These are phyloP conservation scores for Lepetodrilus schrolli DNA, from an alignment of 2,888 invertebrate species.

Conservation along the genomic window DNA sequence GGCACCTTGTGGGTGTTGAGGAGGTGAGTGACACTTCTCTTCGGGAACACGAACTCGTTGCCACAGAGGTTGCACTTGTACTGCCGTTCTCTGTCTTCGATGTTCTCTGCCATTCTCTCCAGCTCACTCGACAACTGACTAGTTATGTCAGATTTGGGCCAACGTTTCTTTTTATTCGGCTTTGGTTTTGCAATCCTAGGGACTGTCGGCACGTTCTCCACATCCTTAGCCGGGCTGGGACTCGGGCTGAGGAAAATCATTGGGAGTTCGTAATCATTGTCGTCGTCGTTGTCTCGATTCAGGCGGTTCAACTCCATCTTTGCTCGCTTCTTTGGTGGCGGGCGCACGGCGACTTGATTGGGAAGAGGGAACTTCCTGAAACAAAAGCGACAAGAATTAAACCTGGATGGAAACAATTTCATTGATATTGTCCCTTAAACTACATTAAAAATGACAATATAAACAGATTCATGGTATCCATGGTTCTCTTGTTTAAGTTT, in stretches of 20 bases:
- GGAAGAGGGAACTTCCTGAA: conserved; percentile 44
- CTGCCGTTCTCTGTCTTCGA: conserved; percentile 42
- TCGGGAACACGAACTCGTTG: conserved; percentile 61
- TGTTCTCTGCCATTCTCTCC: conserved; percentile 37
- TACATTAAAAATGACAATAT: too few relatives aligned
- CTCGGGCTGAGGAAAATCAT: conserved; percentile 6
- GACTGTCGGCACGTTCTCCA: not conserved
- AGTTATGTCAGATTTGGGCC: conserved; percentile 35
- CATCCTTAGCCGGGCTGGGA: not conserved
- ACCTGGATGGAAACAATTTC: too few relatives aligned
- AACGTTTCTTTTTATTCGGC: conserved; percentile 19
- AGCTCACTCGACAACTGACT: conserved; percentile 31
- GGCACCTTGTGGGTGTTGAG: conserved; percentile 56
- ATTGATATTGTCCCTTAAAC: too few relatives aligned
- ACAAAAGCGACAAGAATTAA: too few relatives aligned
- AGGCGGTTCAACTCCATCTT: conserved; percentile 60
- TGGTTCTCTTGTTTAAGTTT: too few relatives aligned
- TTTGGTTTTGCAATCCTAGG: not conserved
- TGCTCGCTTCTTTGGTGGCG: conserved; percentile 67
- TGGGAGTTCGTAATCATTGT: conserved; percentile 27
- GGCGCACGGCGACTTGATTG: conserved; percentile 50
- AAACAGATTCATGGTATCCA: too few relatives aligned
- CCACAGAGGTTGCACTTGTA: conserved; percentile 56
- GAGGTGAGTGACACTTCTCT: conserved; percentile 57
- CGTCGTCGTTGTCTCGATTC: conserved; percentile 39